Evolutionary conservation across 2,797 vertebrate species (phyloP), one percentile per base, ranked within the genome.

Genomic region (Thalassophryne amazonica): DNA sequence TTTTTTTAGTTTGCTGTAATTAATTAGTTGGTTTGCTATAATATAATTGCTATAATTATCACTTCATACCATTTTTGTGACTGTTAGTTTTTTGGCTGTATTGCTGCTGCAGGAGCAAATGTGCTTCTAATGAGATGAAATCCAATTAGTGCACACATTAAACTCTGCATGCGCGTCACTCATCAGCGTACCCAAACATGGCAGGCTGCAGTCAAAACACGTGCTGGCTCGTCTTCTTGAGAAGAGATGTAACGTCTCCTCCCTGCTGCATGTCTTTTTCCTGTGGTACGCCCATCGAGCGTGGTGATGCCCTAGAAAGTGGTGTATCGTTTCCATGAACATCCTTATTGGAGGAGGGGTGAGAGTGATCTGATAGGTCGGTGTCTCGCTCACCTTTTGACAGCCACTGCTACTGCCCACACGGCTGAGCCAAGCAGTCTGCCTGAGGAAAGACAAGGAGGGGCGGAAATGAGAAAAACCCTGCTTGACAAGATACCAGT

Each of bases 291-390:
- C 60, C 73, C 64, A 65, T 48, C 50, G 78, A 78, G 68, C 22
- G 5, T 54, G 60, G 33, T 19, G 47, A 18, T 76, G 82, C 56
- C 80, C 80, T 80, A 80, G 77, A 86, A 88, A 84, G 73, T 70
- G 28, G 53, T 27, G 17, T 72, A 35, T 72, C 67, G 80, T 68
- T 58, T 51, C 64, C 74, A 80, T 61, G 60, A 56, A 73, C 77
- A 74, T 59, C 55, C 36, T 27, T 79, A 60, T 53, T 88, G 86
- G 82, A 90, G 85, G 87, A 88, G 73, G 87, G 84, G 85, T 53
- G 31, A 51, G 33, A 52, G 66, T 45, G 64, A 73, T 76, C 62
- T 69, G 70, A 86, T 81, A 80, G 68, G 73, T 73, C 73, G 69
- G 66, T 60, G 59, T 56, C 72, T 71, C 73, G 56, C 72, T 71